Percentiles rank a stretch among this genome's conserved stretches.
Conservation (phyloP, 2,797 vertebrate genomes). For the Pipistrellus nathusii region DNA sequence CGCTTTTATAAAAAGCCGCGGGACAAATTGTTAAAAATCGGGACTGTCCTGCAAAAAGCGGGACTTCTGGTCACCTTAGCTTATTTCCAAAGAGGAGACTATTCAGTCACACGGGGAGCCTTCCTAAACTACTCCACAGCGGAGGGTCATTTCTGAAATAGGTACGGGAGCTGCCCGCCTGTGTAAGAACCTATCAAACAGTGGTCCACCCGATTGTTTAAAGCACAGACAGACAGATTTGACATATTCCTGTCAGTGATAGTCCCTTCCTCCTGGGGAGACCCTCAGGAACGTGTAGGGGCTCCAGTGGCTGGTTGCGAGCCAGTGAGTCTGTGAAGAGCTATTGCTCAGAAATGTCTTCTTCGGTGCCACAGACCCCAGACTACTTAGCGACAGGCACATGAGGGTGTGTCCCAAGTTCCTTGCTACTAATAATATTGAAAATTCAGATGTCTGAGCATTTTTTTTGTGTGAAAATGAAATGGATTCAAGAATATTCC, state of each 20-base stretch:
- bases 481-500: not conserved
- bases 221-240: not conserved
- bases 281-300: not conserved
- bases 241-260: not conserved
- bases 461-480: not conserved
- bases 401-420: not conserved
- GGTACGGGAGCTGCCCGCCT: not conserved
- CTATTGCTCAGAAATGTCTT: not conserved
- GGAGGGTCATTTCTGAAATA: not conserved
- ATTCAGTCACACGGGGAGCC: not conserved
- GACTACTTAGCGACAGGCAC: not conserved
- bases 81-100: not conserved
- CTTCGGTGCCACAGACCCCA: not conserved
- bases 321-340: fast-evolving
- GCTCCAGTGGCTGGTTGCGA: not conserved
- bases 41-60: too few species aligned
- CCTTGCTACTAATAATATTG: not conserved
- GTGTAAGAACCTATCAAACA: not conserved
- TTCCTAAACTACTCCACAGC: not conserved
- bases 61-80: too few species aligned
- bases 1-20: too few species aligned
- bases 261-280: not conserved
- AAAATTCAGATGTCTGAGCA: not conserved
- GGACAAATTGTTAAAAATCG: too few species aligned
- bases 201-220: not conserved